Base-by-base conservation (phyloP, 2,797 vertebrate species). In the Myotis myotis region DNA sequence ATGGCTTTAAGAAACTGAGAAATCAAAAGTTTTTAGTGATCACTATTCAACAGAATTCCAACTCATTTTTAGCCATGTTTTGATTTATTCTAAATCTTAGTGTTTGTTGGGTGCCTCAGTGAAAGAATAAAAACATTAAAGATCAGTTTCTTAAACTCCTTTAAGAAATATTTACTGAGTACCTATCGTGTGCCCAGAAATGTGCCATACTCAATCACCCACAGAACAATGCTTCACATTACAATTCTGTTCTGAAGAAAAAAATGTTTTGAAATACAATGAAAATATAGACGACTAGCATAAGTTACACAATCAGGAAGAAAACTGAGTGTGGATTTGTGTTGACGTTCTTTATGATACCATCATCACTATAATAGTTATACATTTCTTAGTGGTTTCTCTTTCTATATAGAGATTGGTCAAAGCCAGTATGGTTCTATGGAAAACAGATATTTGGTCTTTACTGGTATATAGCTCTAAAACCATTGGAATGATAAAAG, bases 11-110 rank as follows among this genome's bases (percentile, higher is more conserved):
- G 85, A 78, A 93, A 91, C 38, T 90, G 74, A 95, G 36, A 94
- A 94, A 82, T 76, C 62, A 75, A 71, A 74, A 94, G 79, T 89
- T 97, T 97, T 80, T 91, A 81, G 23, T 84, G 33, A 76, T 86
- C 93, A 74, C 57, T 91, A 85, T 92, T 92, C 86, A 95, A 95
- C 13, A 38, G 68, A 93, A 91, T 70, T 74, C 55, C 53, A 90
- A 96, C 90, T 93, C 87, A 96, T 83, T 96, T 95, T 97, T 80
- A 96, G 82, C 49, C 41, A 85, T 25, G 17, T 79, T 88, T 84
- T 84, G 44, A 87, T 83, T 89, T 91, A 74, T 20, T 83, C 75
- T 78, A 72, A 89, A 81, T 89, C 33, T 87, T 60, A 53, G 70
- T 71, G 15, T 75, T 87, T 70, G 22, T 0, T 70, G 51, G 25